These are phyloP conservation scores for Neotoxoptera formosana DNA, from an alignment of 1,140 invertebrate species.

Conservation along the genomic window DNA sequence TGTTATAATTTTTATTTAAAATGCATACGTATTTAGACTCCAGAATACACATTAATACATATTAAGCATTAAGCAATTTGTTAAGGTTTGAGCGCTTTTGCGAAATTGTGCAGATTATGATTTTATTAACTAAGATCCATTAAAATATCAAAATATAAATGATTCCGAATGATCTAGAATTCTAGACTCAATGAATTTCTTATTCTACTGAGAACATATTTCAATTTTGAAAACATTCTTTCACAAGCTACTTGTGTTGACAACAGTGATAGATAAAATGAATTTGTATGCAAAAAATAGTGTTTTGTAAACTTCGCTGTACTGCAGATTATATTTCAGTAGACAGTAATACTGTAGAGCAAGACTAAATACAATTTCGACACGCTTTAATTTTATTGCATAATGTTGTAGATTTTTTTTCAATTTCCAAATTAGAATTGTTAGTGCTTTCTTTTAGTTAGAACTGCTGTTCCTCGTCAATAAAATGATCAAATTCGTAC, in stretches of 20 bases:
- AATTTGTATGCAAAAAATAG: conserved; percentile 20
- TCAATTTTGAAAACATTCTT: not conserved
- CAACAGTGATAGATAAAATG: not conserved
- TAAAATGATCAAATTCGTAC: no score
- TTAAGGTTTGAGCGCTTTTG: no score
- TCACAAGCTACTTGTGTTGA: not conserved
- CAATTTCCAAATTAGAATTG: not conserved
- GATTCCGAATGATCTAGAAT: not conserved
- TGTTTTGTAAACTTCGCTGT: not conserved
- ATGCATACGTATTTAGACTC: no score
- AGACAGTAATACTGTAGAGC: not conserved
- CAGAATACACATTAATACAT: no score
- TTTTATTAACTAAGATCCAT: not conserved
- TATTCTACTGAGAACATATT: not conserved
- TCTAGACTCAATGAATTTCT: not conserved
- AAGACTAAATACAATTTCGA: conserved; percentile 8
- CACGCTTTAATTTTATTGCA: not conserved
- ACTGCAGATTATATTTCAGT: not conserved
- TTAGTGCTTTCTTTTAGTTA: no score
- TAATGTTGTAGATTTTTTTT: not conserved
- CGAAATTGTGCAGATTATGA: no score
- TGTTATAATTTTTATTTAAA: no score
- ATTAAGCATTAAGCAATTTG: no score
- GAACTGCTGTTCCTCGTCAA: no score
- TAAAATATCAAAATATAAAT: not conserved